Conservation (phyloP, 2,113 vertebrate genomes). For the Argyrosomus japonicus region DNA sequence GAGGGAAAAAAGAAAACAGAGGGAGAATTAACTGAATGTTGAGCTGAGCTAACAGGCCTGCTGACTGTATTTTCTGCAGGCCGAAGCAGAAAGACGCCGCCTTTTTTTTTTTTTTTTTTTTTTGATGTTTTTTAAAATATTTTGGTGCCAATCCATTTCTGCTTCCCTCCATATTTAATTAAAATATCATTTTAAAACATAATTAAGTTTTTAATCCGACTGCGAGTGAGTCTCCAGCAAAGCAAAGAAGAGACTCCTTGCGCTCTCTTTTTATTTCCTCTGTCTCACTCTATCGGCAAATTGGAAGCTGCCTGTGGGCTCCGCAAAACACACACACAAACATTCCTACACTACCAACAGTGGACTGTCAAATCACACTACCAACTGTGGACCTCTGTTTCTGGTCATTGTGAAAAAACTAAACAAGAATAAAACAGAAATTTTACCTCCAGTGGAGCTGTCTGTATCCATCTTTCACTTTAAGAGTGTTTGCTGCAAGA, state of each 20-base stretch:
- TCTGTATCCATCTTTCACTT: too few species aligned
- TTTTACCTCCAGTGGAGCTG: too few species aligned
- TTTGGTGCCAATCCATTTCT: constrained; percentile 98
- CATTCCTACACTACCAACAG: neutral
- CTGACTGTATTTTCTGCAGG: constrained; percentile 92
- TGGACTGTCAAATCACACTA: too few species aligned
- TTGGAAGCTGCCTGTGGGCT: constrained; percentile 61
- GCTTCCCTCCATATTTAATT: constrained; percentile 99
- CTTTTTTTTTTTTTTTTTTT: constrained; percentile 65
- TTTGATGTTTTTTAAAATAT: constrained; percentile 97
- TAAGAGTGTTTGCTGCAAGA: too few species aligned
- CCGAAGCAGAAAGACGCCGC: constrained; percentile 90
- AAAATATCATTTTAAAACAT: constrained; percentile 99
- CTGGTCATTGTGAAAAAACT: too few species aligned
- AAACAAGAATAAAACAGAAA: too few species aligned
- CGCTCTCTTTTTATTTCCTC: neutral
- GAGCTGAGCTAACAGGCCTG: constrained; percentile 79
- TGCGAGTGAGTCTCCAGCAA: constrained; percentile 84
- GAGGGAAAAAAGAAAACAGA: constrained; percentile 76
- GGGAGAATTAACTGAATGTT: constrained; percentile 94
- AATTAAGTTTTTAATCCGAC: constrained; percentile 96
- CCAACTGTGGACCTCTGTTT: too few species aligned
- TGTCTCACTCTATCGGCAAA: constrained; percentile 56
- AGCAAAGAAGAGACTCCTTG: constrained; percentile 58
- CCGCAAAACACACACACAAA: neutral